A percentile compares a stretch with the other conserved stretches of the same genome.
Conservation (phyloP, 2,888 invertebrate genomes). For the Strigamia maritima region DNA sequence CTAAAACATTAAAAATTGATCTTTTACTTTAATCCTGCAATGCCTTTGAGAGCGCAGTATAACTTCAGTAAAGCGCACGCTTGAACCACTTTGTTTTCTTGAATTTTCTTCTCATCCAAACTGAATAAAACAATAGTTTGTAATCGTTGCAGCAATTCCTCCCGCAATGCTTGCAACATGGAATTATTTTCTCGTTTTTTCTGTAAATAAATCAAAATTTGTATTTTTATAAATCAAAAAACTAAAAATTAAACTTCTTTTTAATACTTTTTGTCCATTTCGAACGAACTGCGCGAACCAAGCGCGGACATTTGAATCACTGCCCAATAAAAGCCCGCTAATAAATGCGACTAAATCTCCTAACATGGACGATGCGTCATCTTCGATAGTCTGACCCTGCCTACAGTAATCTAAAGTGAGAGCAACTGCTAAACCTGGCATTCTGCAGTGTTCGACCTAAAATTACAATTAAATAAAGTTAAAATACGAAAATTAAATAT, state of each 20-base stretch:
- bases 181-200: conserved; percentile 67
- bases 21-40: conserved; percentile 78
- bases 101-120: conserved; percentile 51
- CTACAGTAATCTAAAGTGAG: conserved; percentile 65
- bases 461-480: conserved; percentile 37
- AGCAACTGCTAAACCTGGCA: conserved; percentile 83
- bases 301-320: conserved; percentile 79
- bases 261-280: conserved; percentile 68
- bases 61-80: conserved; percentile 84
- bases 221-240: not conserved
- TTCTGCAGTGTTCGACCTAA: conserved; percentile 73
- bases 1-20: conserved; percentile 40
- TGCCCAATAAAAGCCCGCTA: conserved; percentile 82
- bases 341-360: conserved; percentile 73
- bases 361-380: conserved; percentile 45
- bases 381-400: conserved; percentile 55
- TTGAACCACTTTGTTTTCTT: conserved; percentile 69
- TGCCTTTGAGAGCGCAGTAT: conserved; percentile 87
- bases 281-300: conserved; percentile 92
- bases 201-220: conserved; percentile 46
- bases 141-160: conserved; percentile 63
- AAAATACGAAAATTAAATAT: not conserved
- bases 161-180: conserved; percentile 68
- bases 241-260: not conserved
- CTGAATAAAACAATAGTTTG: conserved; percentile 47